Base-by-base conservation (phyloP, 2,113 vertebrate genomes). In the Oreochromis niloticus region DNA sequence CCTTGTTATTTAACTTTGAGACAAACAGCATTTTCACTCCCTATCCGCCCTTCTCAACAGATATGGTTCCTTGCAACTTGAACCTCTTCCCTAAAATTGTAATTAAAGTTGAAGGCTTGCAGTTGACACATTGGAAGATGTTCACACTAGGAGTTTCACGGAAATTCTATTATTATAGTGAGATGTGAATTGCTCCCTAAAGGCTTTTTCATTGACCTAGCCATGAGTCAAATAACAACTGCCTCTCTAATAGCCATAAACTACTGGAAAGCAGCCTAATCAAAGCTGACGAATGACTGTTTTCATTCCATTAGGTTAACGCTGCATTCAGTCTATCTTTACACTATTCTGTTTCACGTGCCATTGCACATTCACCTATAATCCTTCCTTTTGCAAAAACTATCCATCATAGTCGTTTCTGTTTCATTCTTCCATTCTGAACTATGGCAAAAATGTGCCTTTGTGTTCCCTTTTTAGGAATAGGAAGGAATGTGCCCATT, bases 401-500 rank as follows among this genome's bases (percentile, higher is more conserved):
- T 46, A 93, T 94, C 85, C 80, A 93, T 93, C 90, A 85, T 55
- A 75, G 85, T 90, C 81, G 86, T 87, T 78, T 57, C 87, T 59
- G 48, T 92, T 91, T 91, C 75, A 86, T 83, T 91, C 43, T 63
- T 91, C 83, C 24, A 87, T 86, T 85, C 84, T 46, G 71, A 94
- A 93, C 89, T 91, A 94, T 95, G 85, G 78, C 88, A 94, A 90
- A 94, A 94, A 95, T 95, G 93, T 91, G 80, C 68, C 92, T 89
- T 79, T 55, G 84, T 79, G 24, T 94, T 95, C 83, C 94, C 90
- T 94, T 95, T 93, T 94, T 81, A 92, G 91, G 91, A 91, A 88
- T 86, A 87, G 81, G 87, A 91, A 90, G 75, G 83, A 91, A 93
- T 91, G 27, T 68, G 83, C 8, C 48, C 50, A 71, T 89, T 84